phyloP scores from a whole-genome alignment of 2,113 vertebrate genomes.

The Columba janthina region DNA sequence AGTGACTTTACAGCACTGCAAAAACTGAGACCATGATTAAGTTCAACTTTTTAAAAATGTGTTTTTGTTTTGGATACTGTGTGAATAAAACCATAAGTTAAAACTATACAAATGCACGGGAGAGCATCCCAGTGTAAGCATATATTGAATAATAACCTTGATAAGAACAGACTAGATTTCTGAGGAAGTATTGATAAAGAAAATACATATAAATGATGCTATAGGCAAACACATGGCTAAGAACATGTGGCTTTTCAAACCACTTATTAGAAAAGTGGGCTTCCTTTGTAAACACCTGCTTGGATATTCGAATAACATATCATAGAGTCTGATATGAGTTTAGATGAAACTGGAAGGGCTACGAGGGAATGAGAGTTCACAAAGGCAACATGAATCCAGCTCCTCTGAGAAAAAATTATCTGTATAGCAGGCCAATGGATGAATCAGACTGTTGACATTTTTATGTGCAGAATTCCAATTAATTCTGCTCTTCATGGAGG shows the following conservation, averaged over 20 bases:
- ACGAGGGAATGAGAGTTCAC: neutral
- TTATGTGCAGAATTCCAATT: neutral
- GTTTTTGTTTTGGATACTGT: neutral
- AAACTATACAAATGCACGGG: neutral
- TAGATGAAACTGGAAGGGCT: neutral
- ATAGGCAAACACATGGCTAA: neutral
- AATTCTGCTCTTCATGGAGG: neutral
- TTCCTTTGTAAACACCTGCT: neutral
- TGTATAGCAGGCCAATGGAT: neutral
- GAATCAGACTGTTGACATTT: neutral
- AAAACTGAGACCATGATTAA: neutral
- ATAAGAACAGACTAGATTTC: neutral
- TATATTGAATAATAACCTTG: neutral
- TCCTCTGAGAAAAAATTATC: neutral
- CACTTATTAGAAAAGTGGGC: neutral
- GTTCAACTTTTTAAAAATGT: neutral
- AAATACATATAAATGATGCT: neutral
- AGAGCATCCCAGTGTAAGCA: neutral
- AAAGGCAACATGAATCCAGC: neutral
- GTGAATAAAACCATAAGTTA: neutral
- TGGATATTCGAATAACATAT: neutral
- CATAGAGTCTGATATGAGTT: neutral
- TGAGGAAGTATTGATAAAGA: neutral
- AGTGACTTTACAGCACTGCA: neutral
- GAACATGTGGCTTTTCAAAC: neutral